These are phyloP conservation scores for Prenolepis imparis DNA, from an alignment of 2,888 invertebrate genomes.

Conservation along the genomic window DNA sequence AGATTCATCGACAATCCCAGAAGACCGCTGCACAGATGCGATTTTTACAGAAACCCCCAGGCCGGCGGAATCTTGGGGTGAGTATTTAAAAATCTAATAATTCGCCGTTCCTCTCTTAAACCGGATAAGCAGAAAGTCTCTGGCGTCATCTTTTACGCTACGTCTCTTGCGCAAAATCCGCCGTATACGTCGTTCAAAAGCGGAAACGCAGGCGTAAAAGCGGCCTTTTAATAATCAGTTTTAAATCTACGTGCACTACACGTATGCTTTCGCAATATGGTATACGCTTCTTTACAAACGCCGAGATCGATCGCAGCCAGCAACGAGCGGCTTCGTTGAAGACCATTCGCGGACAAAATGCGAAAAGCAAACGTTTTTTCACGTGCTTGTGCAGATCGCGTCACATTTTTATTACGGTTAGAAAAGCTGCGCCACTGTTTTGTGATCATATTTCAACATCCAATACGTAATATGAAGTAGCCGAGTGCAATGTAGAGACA, in stretches of 20 bases:
- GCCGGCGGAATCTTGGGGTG: conserved; percentile 95
- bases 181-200: not conserved
- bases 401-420: not conserved
- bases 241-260: conserved; percentile 13
- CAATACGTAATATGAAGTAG: not conserved
- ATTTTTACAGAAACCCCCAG: conserved; percentile 94
- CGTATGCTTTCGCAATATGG: conserved; percentile 16
- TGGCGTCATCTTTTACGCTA: conserved; percentile 25
- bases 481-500: not conserved
- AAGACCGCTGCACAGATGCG: conserved; percentile 95
- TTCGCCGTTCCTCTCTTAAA: not conserved
- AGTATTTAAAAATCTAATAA: not conserved
- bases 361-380: conserved; percentile 14
- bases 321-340: not conserved
- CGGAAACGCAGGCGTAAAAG: conserved; percentile 25
- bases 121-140: not conserved
- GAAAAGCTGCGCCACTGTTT: conserved; percentile 26
- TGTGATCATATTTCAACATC: not conserved
- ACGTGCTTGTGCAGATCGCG: conserved; percentile 5
- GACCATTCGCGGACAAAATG: not conserved
- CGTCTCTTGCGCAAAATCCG: conserved; percentile 29
- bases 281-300: not conserved
- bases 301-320: conserved; percentile 5
- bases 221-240: conserved; percentile 36
- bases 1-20: conserved; percentile 91